Evolutionary conservation across 1,140 invertebrate genomes (phyloP), one percentile per base, ranked within the genome.

Genomic region (Macrotrachela quadricornifera): DNA sequence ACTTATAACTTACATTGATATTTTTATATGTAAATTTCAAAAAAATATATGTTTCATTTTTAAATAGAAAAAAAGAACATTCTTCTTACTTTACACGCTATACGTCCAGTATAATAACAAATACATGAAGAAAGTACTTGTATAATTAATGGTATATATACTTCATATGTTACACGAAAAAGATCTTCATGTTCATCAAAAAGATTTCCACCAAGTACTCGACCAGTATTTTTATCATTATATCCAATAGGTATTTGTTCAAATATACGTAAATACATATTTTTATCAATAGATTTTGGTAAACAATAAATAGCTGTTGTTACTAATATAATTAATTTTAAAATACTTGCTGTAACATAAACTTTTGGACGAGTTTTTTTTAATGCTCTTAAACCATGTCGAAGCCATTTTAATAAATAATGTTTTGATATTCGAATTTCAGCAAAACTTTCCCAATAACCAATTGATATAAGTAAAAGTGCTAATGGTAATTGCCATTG

Each of bases 361-460:
- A 53, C 9, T 47, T 53, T 53, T 10, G 51, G 44, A 43, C 44
- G 46, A 37, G 17, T 39, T 43, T 53, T 53, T 53, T 44, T 53
- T 14, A 39, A 38, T 18, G 46, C 51, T 37, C 40, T 16, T 9
- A 53, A 40, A 9, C 46, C 21, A 36, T 37, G 38, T 43, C 46
- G 51, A 37, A 53, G 40, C 44, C 46, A 53, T 15, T 46, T n/a
- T 40, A 43, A 46, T 9, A 53, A 12, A 11, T 44, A 36, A 21
- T 47, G 46, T 10, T 44, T 46, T 44, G 40, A 46, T 44, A 45
- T 40, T 4, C 45, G 37, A 13, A 47, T 44, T 40, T 53, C 45
- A n/a, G 51, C n/a, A 36, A 53, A 53, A 43, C 46, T 53, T 48
- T 53, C 46, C 51, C 51, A 53, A 53, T 53, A 53, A 36, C 51